Conservation (phyloP, 2,113 vertebrate species). For the Tenebrosternarchus preto region DNA sequence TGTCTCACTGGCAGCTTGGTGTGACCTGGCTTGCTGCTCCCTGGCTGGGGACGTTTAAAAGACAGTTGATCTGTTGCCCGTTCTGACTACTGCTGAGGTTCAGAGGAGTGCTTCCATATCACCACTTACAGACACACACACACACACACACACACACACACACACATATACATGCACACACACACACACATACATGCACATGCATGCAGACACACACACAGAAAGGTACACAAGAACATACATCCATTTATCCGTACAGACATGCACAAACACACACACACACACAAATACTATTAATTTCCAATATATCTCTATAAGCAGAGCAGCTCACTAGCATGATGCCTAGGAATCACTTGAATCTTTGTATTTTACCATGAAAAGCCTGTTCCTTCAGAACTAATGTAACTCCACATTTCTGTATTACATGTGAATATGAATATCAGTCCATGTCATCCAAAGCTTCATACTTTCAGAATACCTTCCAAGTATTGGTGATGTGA, state of each 20-base stretch:
- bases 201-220: too few relatives aligned
- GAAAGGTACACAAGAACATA: too few relatives aligned
- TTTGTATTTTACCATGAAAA: constrained; percentile 21
- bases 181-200: too few relatives aligned
- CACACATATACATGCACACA: neutral
- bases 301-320: constrained; percentile 20
- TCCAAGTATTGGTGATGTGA: constrained; percentile 29
- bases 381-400: neutral
- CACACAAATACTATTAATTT: neutral
- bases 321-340: neutral
- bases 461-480: constrained; percentile 21
- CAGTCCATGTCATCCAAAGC: neutral
- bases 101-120: constrained; percentile 61
- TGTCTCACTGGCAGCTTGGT: constrained; percentile 56
- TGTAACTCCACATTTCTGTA: constrained; percentile 24
- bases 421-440: constrained; percentile 31
- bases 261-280: too few relatives aligned
- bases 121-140: constrained; percentile 24
- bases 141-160: neutral
- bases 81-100: constrained; percentile 47
- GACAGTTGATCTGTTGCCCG: constrained; percentile 19
- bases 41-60: constrained; percentile 28
- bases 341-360: constrained; percentile 19
- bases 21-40: constrained; percentile 42
- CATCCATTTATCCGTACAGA: too few relatives aligned